Percentiles rank a stretch among this genome's conserved stretches.
These are phyloP conservation scores for Echinometra lucunter DNA, from an alignment of 53 echinoderm and acorn worm genomes.

Conservation along the genomic window DNA sequence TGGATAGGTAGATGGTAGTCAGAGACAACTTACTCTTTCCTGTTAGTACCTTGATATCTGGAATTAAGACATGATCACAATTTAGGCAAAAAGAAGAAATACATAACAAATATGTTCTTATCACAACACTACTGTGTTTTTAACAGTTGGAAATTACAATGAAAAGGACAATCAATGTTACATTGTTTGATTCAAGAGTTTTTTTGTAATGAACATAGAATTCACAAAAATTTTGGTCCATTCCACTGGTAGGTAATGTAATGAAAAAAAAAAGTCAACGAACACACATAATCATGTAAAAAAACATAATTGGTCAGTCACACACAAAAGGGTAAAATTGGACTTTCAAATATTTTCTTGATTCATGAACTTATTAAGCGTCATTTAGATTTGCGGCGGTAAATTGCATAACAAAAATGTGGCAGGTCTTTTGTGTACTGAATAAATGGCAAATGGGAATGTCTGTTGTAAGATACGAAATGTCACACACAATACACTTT, in stretches of 20 bases:
- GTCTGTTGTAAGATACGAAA: too few relatives aligned
- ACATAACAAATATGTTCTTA: neutral
- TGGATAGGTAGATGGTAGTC: conserved; percentile 74
- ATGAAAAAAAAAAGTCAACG: neutral
- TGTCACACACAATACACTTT: too few relatives aligned
- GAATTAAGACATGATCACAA: neutral
- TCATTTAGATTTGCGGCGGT: too few relatives aligned
- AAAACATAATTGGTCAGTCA: neutral
- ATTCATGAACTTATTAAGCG: neutral
- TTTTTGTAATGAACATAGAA: too few relatives aligned
- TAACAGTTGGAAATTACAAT: neutral
- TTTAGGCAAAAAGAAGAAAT: neutral
- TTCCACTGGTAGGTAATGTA: neutral
- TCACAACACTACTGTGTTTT: neutral
- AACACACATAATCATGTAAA: neutral
- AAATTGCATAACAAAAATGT: too few relatives aligned
- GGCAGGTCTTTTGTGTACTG: too few relatives aligned
- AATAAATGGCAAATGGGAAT: too few relatives aligned
- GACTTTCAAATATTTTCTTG: neutral
- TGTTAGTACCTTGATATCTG: conserved; percentile 76
- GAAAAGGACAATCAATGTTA: too few relatives aligned
- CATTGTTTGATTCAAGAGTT: too few relatives aligned
- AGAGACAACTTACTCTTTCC: conserved; percentile 80
- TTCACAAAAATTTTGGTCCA: neutral
- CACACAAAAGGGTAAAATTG: neutral